Evolutionary conservation across 2,888 invertebrate genomes (phyloP).

Genomic region (Caenorhabditis sulstoni): DNA sequence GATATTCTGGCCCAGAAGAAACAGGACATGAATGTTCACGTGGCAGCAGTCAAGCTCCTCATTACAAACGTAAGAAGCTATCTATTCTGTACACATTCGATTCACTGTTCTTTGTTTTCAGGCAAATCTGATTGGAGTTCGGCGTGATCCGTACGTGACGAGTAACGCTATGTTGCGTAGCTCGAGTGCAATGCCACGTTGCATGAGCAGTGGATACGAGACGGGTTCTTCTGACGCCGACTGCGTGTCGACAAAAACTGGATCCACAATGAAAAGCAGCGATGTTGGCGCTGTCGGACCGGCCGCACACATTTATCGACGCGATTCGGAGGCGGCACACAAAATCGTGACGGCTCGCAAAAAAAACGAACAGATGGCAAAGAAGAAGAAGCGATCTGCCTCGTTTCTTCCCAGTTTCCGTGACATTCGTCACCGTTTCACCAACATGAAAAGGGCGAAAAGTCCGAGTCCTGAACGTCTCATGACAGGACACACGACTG

Average conservation of each 20-base stretch:
- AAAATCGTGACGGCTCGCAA: conserved; percentile 44
- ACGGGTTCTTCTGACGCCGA: conserved; percentile 43
- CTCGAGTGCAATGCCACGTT: conserved; percentile 54
- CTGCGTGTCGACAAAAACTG: conserved; percentile 9
- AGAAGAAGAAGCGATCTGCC: conserved; percentile 47
- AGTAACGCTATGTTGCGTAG: conserved; percentile 43
- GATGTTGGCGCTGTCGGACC: neutral
- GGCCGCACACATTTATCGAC: conserved; percentile 18
- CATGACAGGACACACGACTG: conserved; percentile 13
- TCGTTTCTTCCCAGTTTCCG: conserved; percentile 58
- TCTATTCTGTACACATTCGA: conserved; percentile 6
- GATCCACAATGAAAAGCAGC: conserved; percentile 1
- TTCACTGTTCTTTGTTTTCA: neutral
- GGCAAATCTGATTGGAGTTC: conserved; percentile 56
- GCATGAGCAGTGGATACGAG: conserved; percentile 44
- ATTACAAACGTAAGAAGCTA: conserved; percentile 50
- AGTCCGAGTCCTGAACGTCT: conserved; percentile 47
- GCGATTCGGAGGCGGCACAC: conserved; percentile 49
- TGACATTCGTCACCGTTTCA: conserved; percentile 31
- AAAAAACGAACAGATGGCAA: conserved; percentile 15
- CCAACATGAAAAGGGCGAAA: conserved; percentile 42
- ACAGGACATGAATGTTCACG: conserved; percentile 51
- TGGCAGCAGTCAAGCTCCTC: conserved; percentile 52
- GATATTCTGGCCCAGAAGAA: conserved; percentile 56
- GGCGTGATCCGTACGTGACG: conserved; percentile 39